Evolutionary conservation across 2,113 vertebrate genomes (phyloP).

Genomic region (Scalopus aquaticus): DNA sequence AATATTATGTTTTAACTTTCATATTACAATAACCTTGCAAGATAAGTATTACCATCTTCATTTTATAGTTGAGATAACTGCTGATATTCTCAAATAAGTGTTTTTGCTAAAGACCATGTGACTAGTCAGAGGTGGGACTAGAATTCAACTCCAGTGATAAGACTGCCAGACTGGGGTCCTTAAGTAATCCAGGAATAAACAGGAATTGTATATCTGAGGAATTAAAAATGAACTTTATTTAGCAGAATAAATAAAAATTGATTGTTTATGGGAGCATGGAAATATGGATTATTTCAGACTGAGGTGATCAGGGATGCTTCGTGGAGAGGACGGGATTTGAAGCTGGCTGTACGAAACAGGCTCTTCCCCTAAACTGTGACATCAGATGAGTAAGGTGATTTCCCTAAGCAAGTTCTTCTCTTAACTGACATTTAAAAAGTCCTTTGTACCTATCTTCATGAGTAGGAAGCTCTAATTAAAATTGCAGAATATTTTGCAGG

Average conservation of each 20-base stretch:
- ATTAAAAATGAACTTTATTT: background rate
- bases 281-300: background rate
- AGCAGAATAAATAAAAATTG: background rate
- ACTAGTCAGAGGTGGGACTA: background rate
- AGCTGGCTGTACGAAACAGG: background rate
- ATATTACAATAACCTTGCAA: background rate
- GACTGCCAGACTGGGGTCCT: background rate
- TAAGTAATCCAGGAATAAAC: background rate
- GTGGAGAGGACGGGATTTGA: background rate
- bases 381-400: background rate
- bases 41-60: background rate
- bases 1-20: background rate
- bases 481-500: conserved; percentile 56
- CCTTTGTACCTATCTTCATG: conserved; percentile 47
- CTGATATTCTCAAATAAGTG: background rate
- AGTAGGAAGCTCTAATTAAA: conserved; percentile 71
- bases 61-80: background rate
- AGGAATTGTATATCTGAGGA: background rate
- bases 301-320: background rate
- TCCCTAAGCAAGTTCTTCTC: conserved; percentile 24
- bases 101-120: background rate
- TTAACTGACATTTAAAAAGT: conserved; percentile 43
- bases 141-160: background rate
- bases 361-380: background rate
- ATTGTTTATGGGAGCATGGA: background rate